Conservation (phyloP, 2,888 invertebrate species). For the Tubulanus polymorphus region DNA sequence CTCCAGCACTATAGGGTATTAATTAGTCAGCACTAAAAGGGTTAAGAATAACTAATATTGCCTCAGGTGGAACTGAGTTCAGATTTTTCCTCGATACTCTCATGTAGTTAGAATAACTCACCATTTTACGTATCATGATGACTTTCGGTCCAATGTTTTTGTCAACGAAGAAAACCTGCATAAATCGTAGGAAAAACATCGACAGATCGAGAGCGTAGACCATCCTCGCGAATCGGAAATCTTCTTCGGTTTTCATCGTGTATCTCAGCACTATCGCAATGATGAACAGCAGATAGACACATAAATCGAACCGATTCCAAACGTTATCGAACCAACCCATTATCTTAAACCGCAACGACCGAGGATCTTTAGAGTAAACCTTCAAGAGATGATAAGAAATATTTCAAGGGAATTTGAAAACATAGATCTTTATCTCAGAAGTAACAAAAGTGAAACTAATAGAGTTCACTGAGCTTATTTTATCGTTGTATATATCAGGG, state of each 20-base stretch:
- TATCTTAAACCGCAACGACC: conserved; percentile 36
- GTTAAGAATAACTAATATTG: no score
- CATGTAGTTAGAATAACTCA: no score
- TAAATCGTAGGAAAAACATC: conserved; percentile 46
- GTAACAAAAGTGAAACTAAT: not conserved
- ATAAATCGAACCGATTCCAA: conserved; percentile 49
- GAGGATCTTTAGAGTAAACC: conserved; percentile 37
- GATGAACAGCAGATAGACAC: conserved; percentile 40
- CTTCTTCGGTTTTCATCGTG: conserved; percentile 21
- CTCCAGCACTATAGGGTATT: no score
- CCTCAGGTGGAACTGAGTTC: no score
- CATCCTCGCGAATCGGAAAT: conserved; percentile 40
- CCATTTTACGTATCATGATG: conserved; percentile 53
- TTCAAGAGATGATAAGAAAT: conserved; percentile 19
- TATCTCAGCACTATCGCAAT: conserved; percentile 40
- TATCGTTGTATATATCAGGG: no score
- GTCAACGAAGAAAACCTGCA: conserved; percentile 48
- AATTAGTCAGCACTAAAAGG: no score
- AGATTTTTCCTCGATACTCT: no score
- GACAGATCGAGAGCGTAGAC: conserved; percentile 43
- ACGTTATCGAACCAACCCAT: conserved; percentile 37
- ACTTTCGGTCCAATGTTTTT: conserved; percentile 53
- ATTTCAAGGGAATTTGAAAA: not conserved
- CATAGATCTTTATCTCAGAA: not conserved
- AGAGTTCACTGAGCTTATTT: no score